Base-by-base conservation (phyloP, 2,113 vertebrate genomes). In the Ctenodactylus gundi region DNA sequence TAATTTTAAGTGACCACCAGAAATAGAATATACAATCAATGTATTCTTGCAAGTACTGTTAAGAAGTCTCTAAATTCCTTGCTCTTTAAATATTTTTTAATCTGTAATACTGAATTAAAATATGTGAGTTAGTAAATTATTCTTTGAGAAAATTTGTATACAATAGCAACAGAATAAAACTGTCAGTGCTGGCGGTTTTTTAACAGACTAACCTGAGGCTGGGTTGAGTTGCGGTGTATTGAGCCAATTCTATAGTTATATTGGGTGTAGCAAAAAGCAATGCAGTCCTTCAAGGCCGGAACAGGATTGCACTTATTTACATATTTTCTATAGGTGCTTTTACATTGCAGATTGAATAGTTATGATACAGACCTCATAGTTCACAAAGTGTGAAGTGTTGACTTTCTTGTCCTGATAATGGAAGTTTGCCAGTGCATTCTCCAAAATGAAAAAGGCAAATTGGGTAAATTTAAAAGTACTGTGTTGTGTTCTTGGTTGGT, bases 61-160 rank as follows among this genome's bases (percentile, higher is more conserved):
- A 23, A 60, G 58, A 86, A 36, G 9, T 51, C 29, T 64, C 29
- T 58, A 44, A 18, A 55, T 70, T 80, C 80, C 36, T 89, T 90
- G 14, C 81, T 85, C 44, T 93, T 88, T 73, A 65, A 82, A 90
- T 73, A 90, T 73, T 4, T 64, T 88, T 77, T 92, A 72, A 31
- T 90, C 17, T 82, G 15, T 31, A 60, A 88, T 29, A 13, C 14
- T 60, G 67, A 83, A 75, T 87, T 88, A 34, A 86, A 65, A 75
- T 60, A n/a, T 55, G 5, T 21, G 9, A 55, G 17, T 64, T 41
- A 90, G 36, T 68, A 81, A 82, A 51, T 83, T 90, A 57, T 60
- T 44, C 55, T 87, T 88, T 41, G 85, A 49, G 20, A 88, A 93
- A 41, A 39, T 39, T 75, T 78, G 57, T 53, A 23, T 60, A 29